Base-by-base conservation (phyloP, 2,888 invertebrate genomes). In the Molorchus minor region DNA sequence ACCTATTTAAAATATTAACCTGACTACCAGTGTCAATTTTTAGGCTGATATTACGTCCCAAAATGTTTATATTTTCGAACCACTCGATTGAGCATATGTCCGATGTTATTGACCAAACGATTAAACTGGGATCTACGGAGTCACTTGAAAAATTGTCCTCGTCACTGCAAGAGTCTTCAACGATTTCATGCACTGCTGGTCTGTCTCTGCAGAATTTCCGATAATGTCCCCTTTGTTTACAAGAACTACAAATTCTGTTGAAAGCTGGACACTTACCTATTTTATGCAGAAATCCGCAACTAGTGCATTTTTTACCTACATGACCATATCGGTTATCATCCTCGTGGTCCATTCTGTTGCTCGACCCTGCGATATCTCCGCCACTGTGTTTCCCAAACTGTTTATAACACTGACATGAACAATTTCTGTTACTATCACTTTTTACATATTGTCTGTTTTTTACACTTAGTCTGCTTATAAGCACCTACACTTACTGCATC, bases 171-270 rank as follows among this genome's bases (percentile, higher is more conserved):
- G 25, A 33, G 12, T 54, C 38, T 2, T 36, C 20, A 8, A 15
- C 15, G 12, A 47, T 13, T 47, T 47, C 47, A 2, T 47, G 47
- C 30, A 47, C 47, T 8, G 29, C 16, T 10, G 13, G 17, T 10
- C 46, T 15, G 8, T n/a, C 12, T 1, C 10, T 2, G 10, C 46
- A 55, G 19, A 19, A 25, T 21, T 46, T 55, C 3, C 36, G 21
- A 13, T 55, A 55, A 16, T 55, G 46, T 1, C 55, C 45, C 12
- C 45, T 55, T 20, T 21, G 35, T 12, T 45, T 45, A 16, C 40
- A 55, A 10, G 16, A 15, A 2, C 10, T 21, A 17, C 55, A 55
- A 12, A 36, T 7, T 20, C 46, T 16, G 13, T 36, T 21, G 19
- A 16, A 30, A 1, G 46, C 46, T 3, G 36, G 36, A 29, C 46